Evolutionary conservation across 2,797 vertebrate genomes (phyloP).

Genomic region (Tragelaphus eurycerus): DNA sequence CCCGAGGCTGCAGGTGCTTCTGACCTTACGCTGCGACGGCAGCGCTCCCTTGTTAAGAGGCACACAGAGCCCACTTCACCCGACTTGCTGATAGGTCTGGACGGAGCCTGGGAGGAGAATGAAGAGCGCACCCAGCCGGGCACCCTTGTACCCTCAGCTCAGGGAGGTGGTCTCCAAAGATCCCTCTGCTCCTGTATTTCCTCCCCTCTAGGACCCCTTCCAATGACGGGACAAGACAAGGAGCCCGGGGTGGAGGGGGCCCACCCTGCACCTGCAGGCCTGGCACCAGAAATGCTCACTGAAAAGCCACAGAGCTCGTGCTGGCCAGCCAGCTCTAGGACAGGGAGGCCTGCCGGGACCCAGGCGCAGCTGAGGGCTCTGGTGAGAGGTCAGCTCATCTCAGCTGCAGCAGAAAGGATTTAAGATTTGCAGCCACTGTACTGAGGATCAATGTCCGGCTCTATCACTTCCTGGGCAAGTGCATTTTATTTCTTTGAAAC

Average conservation of each 20-base stretch:
- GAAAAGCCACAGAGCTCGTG: background rate
- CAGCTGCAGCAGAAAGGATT: background rate
- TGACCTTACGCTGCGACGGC: background rate
- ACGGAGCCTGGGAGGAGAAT: background rate
- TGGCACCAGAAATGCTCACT: background rate
- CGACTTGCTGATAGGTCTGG: background rate
- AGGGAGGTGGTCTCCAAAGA: too few relatives aligned
- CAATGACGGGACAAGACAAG: background rate
- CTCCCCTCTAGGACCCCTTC: too few relatives aligned
- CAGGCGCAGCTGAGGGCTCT: background rate
- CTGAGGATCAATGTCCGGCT: background rate
- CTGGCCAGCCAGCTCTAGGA: background rate
- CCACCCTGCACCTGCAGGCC: background rate
- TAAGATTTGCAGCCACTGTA: background rate
- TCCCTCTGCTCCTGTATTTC: too few relatives aligned
- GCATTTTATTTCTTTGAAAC: background rate
- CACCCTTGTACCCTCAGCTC: too few relatives aligned
- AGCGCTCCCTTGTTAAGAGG: background rate
- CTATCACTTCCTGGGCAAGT: background rate
- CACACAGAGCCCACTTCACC: background rate
- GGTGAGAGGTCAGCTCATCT: background rate
- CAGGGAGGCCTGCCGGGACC: background rate
- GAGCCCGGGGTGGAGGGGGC: background rate
- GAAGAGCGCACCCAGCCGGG: background rate
- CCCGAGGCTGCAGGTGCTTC: background rate